Base-by-base conservation (phyloP, 2,797 vertebrate species). In the Poecilia picta region DNA sequence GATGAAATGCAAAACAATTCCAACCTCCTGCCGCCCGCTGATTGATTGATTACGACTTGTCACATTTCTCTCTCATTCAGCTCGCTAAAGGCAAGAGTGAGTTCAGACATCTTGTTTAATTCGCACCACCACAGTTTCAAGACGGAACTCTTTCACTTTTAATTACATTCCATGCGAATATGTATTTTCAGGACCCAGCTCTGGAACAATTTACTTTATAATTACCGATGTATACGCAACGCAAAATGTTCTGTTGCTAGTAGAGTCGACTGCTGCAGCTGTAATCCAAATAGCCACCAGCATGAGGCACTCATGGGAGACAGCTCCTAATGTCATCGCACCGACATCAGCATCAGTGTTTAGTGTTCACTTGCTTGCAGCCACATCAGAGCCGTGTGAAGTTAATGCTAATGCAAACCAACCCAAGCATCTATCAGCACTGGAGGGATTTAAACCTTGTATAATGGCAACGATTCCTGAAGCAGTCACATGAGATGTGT, bases 1-100 rank as follows among this genome's bases (percentile, higher is more conserved):
- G 87, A 88, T 92, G 89, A 93, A 94, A 94, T 93, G 91, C 90
- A 94, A 94, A 95, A 95, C 93, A 94, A 93, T 78, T 85, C 83
- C 82, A 82, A 64, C 90, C 90, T 92, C 89, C 91, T 90, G 86
- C 87, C 78, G 86, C 87, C 89, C 77, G 91, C 76, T 79, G 91
- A 92, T 83, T 92, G 93, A 95, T 93, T 92, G 92, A 95, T 93
- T 89, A 64, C 77, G 81, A 89, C 83, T 84, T 92, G 89, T 89
- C 78, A 62, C 81, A 77, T 90, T 91, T 87, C 75, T 89, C 82
- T 84, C 81, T 83, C 88, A 81, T 86, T 90, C 81, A 83, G 80
- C 71, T n/a, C 4, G 74, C 85, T 77, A 23, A 76, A 79, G 78
- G 80, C 76, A 77, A 75, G 76, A 71, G 78, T 41, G 7, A 49